A percentile compares a stretch with the other conserved stretches of the same genome.
phyloP scores from a whole-genome alignment of 2,888 invertebrate genomes.

The Lepidocyrtoides sp. region DNA sequence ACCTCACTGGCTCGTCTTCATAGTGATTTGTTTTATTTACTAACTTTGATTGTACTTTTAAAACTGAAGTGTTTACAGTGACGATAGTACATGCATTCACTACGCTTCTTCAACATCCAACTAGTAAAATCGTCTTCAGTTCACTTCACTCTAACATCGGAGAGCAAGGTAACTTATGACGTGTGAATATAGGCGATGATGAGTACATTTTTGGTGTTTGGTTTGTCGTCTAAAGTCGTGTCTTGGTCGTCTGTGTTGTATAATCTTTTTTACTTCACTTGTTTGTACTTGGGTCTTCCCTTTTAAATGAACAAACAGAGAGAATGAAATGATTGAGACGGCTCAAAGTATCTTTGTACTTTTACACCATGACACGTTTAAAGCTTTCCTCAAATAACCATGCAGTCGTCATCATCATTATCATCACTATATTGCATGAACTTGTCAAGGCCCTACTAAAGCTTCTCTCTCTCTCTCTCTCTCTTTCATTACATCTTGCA shows the following conservation, averaged over 20 bases:
- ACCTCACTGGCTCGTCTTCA: too few species aligned
- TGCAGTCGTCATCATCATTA: neutral
- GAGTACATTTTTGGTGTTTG: slow-evolving; percentile 29
- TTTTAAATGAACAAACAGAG: slow-evolving; percentile 23
- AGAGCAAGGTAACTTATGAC: slow-evolving; percentile 32
- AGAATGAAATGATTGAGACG: slow-evolving; percentile 6
- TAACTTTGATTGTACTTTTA: too few species aligned
- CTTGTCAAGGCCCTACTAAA: slow-evolving; percentile 74
- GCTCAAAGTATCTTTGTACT: slow-evolving; percentile 3
- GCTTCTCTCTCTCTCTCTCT: slow-evolving; percentile 40
- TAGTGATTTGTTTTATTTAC: too few species aligned
- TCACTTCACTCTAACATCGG: neutral
- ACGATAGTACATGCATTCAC: too few species aligned
- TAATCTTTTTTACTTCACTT: slow-evolving; percentile 33
- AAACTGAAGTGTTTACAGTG: too few species aligned
- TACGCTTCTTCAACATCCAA: too few species aligned
- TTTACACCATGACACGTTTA: slow-evolving; percentile 53
- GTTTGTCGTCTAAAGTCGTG: slow-evolving; percentile 37
- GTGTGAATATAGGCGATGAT: slow-evolving; percentile 14
- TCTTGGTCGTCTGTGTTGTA: slow-evolving; percentile 26
- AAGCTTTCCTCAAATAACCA: slow-evolving; percentile 7
- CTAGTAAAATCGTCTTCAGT: neutral
- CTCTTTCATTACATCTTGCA: neutral
- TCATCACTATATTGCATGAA: slow-evolving; percentile 56
- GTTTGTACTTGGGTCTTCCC: slow-evolving; percentile 33